These are phyloP conservation scores for Hypanus sabinus DNA, from an alignment of 2,113 vertebrate species.

Conservation along the genomic window DNA sequence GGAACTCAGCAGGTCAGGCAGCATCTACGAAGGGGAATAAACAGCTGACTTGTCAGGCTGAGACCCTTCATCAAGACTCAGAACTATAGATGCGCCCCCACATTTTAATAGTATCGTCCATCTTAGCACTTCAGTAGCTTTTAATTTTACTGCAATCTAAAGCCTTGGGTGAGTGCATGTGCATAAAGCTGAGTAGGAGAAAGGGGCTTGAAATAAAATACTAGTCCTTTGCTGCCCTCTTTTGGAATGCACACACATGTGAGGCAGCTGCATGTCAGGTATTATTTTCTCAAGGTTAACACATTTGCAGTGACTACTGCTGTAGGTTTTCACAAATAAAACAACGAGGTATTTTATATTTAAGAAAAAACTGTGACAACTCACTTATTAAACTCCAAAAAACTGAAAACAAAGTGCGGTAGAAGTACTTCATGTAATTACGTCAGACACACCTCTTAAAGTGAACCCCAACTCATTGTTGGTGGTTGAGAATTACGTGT, in stretches of 20 bases:
- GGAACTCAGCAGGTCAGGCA: no score
- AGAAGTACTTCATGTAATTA: no score
- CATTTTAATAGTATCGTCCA: not conserved
- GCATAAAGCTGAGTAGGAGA: not conserved
- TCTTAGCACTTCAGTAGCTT: not conserved
- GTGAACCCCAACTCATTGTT: no score
- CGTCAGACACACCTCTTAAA: no score
- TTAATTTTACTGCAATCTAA: not conserved
- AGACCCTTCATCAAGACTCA: no score
- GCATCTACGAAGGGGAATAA: no score
- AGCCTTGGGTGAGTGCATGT: not conserved
- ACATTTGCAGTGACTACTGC: not conserved
- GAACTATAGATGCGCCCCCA: no score
- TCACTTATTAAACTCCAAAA: no score
- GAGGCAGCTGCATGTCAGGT: not conserved
- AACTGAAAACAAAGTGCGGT: no score
- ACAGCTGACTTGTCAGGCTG: no score
- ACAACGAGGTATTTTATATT: not conserved
- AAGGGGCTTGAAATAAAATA: not conserved
- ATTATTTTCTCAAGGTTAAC: not conserved
- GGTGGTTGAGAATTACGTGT: no score
- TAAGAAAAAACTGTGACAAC: no score
- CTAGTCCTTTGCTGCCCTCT: slow-evolving; percentile 17
- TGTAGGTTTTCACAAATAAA: not conserved
- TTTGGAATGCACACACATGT: not conserved